Base-by-base conservation (phyloP, 2,888 invertebrate species). In the Odontomyia ornata region DNA sequence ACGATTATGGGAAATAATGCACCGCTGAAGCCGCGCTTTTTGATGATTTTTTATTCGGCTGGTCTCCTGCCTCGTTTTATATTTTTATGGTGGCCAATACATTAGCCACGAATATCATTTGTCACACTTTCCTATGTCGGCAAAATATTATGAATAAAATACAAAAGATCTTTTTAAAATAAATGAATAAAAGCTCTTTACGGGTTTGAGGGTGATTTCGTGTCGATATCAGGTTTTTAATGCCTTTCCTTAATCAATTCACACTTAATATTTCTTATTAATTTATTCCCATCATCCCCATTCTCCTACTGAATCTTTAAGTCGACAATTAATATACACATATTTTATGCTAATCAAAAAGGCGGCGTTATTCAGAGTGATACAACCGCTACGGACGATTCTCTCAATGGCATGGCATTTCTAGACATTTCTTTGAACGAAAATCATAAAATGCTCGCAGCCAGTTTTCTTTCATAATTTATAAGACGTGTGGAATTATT, bases 311-410 rank as follows among this genome's bases (percentile, higher is more conserved):
- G 30, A 57, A 57, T 73, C 43, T 52, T 13, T 52, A 18, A 52
- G 52, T 18, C 18, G 7, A 52, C 52, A 7, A 73, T 73, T 30
- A 57, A 72, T 15, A 57, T 57, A 56, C 25, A 30, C 36, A 72
- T 72, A 60, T 73, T 60, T 73, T 73, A 73, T 73, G 57, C 52
- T 73, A 73, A 73, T 73, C 52, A 73, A 60, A 36, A 36, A 73
- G 30, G 47, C 69, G 47, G 15, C 9, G 21, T 18, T n/a, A 15
- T 23, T 47, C 36, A 36, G 36, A n/a, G n/a, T 36, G 36, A 5
- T 36, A 9, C 36, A 9, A 36, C 36, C 36, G 4, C 2, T 9
- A 18, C 52, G 52, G 52, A 15, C 52, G 52, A 13, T 52, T 52
- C 52, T 52, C 18, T 52, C 52, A n/a, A n/a, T 18, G 52, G 52